Evolutionary conservation across 2,888 invertebrate species (phyloP).

Genomic region (Melinaea marsaeus): DNA sequence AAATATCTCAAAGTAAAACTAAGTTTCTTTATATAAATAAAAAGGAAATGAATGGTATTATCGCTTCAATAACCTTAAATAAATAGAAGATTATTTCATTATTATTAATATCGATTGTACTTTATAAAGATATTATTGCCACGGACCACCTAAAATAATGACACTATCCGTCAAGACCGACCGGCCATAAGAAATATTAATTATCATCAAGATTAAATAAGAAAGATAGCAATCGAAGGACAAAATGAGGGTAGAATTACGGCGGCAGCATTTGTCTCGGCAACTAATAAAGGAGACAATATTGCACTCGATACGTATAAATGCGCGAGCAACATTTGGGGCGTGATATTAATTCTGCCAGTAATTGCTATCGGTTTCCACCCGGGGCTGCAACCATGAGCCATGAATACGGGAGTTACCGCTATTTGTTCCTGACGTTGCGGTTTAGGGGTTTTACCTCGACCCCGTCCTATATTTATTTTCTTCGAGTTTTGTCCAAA

Average conservation of each 20-base stretch:
- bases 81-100: not conserved
- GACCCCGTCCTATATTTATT: conserved; percentile 69
- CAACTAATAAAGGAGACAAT: conserved; percentile 78
- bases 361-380: conserved; percentile 77
- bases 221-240: conserved; percentile 64
- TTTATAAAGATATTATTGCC: conserved; percentile 1
- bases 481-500: conserved; percentile 70
- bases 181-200: conserved; percentile 59
- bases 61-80: not conserved
- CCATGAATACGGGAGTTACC: conserved; percentile 77
- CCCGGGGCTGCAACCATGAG: conserved; percentile 72
- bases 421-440: conserved; percentile 77
- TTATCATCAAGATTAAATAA: conserved; percentile 71
- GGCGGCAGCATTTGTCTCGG: conserved; percentile 70
- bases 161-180: conserved; percentile 15
- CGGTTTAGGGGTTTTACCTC: conserved; percentile 72
- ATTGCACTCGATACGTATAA: conserved; percentile 78
- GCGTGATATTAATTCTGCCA: conserved; percentile 76
- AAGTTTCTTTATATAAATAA: too few relatives aligned
- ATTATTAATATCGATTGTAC: not conserved
- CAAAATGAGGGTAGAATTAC: conserved; percentile 66
- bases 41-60: not conserved
- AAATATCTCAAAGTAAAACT: too few relatives aligned
- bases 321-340: conserved; percentile 76
- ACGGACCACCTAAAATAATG: not conserved